A percentile compares a stretch with the other conserved stretches of the same genome.
These are phyloP conservation scores for Melinaea marsaeus DNA, from an alignment of 2,888 invertebrate species.

Conservation along the genomic window DNA sequence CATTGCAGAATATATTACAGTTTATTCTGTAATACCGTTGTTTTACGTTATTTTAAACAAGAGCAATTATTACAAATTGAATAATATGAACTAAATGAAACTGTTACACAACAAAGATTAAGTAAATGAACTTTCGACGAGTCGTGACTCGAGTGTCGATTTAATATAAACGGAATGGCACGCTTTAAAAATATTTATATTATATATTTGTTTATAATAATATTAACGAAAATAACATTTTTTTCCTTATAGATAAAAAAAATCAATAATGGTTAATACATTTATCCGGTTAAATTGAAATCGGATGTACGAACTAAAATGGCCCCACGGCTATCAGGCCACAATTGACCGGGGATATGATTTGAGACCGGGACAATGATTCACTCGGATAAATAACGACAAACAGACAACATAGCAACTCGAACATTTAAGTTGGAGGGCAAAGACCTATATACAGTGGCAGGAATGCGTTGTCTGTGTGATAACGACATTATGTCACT, in stretches of 20 bases:
- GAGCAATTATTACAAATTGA: too few relatives aligned
- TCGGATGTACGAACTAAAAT: constrained; percentile 17
- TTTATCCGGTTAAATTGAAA: constrained; percentile 12
- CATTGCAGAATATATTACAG: too few relatives aligned
- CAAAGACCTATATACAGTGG: constrained; percentile 26
- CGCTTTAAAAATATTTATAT: too few relatives aligned
- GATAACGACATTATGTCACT: constrained; percentile 31
- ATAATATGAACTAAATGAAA: too few relatives aligned
- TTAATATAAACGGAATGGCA: too few relatives aligned
- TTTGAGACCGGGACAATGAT: constrained; percentile 17
- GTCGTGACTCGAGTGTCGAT: too few relatives aligned
- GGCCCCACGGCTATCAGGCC: constrained; percentile 18
- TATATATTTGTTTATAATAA: constrained; percentile 8
- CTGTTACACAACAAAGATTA: too few relatives aligned
- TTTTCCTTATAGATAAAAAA: too few relatives aligned
- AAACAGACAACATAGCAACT: constrained; percentile 1
- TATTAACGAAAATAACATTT: not conserved
- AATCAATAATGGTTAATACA: too few relatives aligned
- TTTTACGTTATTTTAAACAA: too few relatives aligned
- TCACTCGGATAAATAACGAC: constrained; percentile 12
- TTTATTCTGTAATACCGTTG: too few relatives aligned
- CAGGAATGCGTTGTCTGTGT: constrained; percentile 20
- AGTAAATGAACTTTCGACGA: too few relatives aligned
- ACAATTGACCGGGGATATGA: constrained; percentile 22
- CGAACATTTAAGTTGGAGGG: constrained; percentile 22